Conservation (phyloP, 2,888 invertebrate species). For the Macrophya alboannulata region DNA sequence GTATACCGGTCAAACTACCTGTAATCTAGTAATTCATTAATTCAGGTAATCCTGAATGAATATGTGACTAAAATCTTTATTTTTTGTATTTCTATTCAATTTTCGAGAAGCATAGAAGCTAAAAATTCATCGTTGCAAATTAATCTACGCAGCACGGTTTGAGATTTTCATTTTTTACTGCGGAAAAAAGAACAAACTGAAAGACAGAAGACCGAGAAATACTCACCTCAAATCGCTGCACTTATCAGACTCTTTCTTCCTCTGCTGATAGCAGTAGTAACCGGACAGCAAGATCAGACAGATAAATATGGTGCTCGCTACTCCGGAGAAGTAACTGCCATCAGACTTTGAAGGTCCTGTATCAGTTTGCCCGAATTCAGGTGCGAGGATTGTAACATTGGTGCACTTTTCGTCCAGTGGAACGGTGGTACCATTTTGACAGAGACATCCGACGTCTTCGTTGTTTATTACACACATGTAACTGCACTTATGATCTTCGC, state of each 20-base stretch:
- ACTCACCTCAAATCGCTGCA: constrained; percentile 42
- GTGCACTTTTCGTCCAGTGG: constrained; percentile 75
- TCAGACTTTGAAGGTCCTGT: background rate
- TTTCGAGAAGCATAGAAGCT: background rate
- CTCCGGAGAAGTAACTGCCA: constrained; percentile 62
- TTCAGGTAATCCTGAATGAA: background rate
- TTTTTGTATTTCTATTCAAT: background rate
- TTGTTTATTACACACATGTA: constrained; percentile 84
- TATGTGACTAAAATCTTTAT: background rate
- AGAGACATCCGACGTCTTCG: constrained; percentile 82
- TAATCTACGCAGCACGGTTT: background rate
- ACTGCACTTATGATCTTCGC: constrained; percentile 82
- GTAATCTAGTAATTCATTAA: background rate
- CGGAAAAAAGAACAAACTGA: background rate
- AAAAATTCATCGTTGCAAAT: background rate
- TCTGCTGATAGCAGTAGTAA: constrained; percentile 70
- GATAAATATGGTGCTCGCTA: constrained; percentile 64
- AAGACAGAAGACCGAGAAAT: background rate
- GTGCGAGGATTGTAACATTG: background rate
- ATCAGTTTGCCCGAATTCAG: constrained; percentile 26
- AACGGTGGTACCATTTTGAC: constrained; percentile 81
- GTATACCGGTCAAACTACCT: background rate
- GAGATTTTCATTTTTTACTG: background rate
- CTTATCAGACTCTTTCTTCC: constrained; percentile 56
- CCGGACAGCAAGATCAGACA: constrained; percentile 61